Conservation (phyloP, 2,888 invertebrate genomes). For the Xestobium rufovillosum region DNA sequence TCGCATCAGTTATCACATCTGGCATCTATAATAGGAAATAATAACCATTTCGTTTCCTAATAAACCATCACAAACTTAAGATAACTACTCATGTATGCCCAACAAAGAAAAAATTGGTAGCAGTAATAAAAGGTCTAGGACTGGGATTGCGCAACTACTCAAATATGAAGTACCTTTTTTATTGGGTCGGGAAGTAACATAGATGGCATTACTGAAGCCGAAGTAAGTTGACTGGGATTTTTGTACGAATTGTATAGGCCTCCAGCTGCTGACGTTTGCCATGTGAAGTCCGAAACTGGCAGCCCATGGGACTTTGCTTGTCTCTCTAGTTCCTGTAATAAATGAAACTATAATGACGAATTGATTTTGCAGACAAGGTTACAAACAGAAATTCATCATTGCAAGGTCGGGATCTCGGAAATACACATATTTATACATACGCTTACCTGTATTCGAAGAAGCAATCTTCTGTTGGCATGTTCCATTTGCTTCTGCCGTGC, state of each 20-base stretch:
- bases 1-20: constrained; percentile 50
- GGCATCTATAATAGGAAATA: constrained; percentile 44
- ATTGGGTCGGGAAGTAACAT: constrained; percentile 40
- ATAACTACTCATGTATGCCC: not conserved
- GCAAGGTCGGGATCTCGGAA: too few species aligned
- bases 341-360: constrained; percentile 5
- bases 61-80: not conserved
- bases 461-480: constrained; percentile 71
- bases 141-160: not conserved
- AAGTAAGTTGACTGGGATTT: constrained; percentile 36
- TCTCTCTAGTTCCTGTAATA: constrained; percentile 64
- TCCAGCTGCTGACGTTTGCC: constrained; percentile 44
- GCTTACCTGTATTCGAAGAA: constrained; percentile 73
- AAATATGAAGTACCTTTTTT: constrained; percentile 43
- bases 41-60: not conserved
- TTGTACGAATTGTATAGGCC: constrained; percentile 39
- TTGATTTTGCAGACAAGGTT: too few species aligned
- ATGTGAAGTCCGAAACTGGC: constrained; percentile 55
- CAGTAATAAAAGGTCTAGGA: not conserved
- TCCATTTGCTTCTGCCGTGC: constrained; percentile 74
- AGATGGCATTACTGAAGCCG: constrained; percentile 22
- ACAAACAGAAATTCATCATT: too few species aligned
- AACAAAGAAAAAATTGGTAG: not conserved
- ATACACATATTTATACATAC: too few species aligned
- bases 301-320: constrained; percentile 70